These are phyloP conservation scores for Rhea americana DNA, from an alignment of 2,113 vertebrate species.

Conservation along the genomic window DNA sequence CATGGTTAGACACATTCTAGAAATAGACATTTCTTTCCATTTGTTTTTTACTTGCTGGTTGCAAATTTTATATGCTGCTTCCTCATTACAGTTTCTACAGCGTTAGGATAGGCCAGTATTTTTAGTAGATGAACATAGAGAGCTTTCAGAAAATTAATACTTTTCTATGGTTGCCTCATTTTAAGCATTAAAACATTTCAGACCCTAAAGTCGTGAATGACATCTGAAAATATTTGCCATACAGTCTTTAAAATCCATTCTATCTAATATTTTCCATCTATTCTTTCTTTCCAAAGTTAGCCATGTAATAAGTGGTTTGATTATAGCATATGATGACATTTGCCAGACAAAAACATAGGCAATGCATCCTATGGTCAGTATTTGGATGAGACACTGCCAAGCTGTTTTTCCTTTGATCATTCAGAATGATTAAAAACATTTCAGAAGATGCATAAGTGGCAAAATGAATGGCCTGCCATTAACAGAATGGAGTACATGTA, in stretches of 20 bases:
- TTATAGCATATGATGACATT: neutral
- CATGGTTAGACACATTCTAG: neutral
- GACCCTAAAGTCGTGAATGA: fast-evolving
- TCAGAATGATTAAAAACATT: neutral
- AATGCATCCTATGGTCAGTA: neutral
- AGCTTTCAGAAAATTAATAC: neutral
- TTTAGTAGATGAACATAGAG: neutral
- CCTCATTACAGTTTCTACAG: neutral
- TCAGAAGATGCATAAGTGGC: neutral
- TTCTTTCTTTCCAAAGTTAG: neutral
- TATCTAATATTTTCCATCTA: neutral
- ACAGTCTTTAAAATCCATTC: neutral
- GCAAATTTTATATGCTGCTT: neutral
- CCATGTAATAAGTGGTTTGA: neutral
- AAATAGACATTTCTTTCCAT: neutral
- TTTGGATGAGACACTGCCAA: neutral
- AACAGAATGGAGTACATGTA: fast-evolving
- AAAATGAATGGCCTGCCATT: neutral
- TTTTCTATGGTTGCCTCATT: neutral
- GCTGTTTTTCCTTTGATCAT: neutral
- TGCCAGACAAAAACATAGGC: neutral
- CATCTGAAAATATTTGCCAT: neutral
- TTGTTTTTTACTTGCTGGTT: neutral
- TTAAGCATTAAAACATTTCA: neutral
- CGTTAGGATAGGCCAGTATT: neutral